These are phyloP conservation scores for Bos taurus DNA, from an alignment of 2,113 vertebrate species.

Conservation along the genomic window ARS-UCD2.0 NC_037336.1:67935001-67935500, in stretches of 20 bases:
- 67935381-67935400: too few species aligned
- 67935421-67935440: too few species aligned
- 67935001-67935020: neutral
- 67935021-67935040: neutral
- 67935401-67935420: too few species aligned
- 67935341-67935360: too few species aligned
- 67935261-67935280: neutral
- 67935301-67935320: too few species aligned
- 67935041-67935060: neutral
- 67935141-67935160: neutral
- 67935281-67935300: neutral
- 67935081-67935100: neutral
- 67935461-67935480: too few species aligned
- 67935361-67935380: too few species aligned
- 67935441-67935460: too few species aligned
- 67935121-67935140: neutral
- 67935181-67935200: neutral
- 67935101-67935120: slow-evolving; percentile 9
- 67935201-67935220: neutral
- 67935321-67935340: too few species aligned
- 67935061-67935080: neutral
- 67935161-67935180: neutral
- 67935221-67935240: neutral
- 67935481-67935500: too few species aligned
- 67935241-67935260: neutral